phyloP scores from a whole-genome alignment of 92 coral and sea anemone genomes.

The Ricordea florida region DNA sequence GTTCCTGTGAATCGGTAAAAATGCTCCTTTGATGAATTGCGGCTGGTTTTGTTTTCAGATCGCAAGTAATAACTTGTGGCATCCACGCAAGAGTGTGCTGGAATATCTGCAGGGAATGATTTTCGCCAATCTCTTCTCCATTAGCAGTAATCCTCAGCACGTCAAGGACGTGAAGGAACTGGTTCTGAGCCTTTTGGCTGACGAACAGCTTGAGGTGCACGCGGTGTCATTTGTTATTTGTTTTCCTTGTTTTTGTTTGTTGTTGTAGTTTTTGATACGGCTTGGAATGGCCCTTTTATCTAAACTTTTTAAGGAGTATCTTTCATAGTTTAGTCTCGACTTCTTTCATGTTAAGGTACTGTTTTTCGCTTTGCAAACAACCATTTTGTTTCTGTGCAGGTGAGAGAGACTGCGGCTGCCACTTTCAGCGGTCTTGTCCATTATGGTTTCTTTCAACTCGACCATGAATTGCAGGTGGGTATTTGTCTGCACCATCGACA shows the following conservation, averaged over 20 bases:
- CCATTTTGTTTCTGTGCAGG: slow-evolving; percentile 45
- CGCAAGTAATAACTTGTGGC: slow-evolving; percentile 85
- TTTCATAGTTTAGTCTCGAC: too few species aligned
- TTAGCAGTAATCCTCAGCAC: slow-evolving; percentile 66
- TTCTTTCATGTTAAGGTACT: too few species aligned
- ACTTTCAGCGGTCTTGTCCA: slow-evolving; percentile 94
- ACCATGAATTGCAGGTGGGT: slow-evolving; percentile 79
- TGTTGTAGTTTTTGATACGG: too few species aligned
- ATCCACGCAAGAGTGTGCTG: slow-evolving; percentile 84
- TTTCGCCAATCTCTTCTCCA: slow-evolving; percentile 83
- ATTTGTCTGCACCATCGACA: background rate
- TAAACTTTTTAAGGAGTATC: too few species aligned
- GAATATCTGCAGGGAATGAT: slow-evolving; percentile 93
- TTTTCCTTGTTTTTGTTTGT: too few species aligned
- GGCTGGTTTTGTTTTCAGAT: slow-evolving; percentile 33
- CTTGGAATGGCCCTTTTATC: too few species aligned
- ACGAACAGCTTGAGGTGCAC: slow-evolving; percentile 89
- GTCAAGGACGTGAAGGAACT: slow-evolving; percentile 73
- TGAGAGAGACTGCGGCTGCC: slow-evolving; percentile 95
- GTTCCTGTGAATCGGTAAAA: too few species aligned
- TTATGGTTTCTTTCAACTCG: slow-evolving; percentile 83
- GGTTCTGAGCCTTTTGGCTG: slow-evolving; percentile 76
- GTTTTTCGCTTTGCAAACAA: too few species aligned
- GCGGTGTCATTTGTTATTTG: background rate
- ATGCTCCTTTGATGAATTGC: too few species aligned